A percentile compares a stretch with the other conserved stretches of the same genome.
These are phyloP conservation scores for Dryoscopus gambensis DNA, from an alignment of 2,113 vertebrate species.

Conservation along the genomic window DNA sequence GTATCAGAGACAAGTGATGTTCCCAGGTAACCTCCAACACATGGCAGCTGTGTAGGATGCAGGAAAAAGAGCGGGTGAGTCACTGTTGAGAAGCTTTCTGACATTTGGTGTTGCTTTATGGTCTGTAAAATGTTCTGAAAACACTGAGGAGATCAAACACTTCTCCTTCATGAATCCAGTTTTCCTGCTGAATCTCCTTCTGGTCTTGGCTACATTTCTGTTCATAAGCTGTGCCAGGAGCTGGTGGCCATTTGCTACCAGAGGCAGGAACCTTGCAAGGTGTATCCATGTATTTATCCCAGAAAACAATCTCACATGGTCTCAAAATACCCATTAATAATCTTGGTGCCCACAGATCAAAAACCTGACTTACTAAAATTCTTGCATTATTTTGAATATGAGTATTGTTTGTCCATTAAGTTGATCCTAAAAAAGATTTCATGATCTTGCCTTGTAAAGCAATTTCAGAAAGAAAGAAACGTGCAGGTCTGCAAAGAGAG, in stretches of 20 bases:
- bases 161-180: not conserved
- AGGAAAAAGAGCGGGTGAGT: not conserved
- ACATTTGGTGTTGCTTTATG: not conserved
- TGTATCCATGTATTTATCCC: no score
- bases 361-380: not conserved
- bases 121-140: not conserved
- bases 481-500: not conserved
- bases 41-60: not conserved
- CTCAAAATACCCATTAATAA: not conserved
- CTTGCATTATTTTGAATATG: accelerated
- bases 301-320: not conserved
- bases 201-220: not conserved
- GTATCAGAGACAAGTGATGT: not conserved
- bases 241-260: not conserved
- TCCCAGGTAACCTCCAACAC: not conserved
- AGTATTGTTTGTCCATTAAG: not conserved
- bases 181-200: not conserved
- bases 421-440: not conserved
- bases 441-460: not conserved
- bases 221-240: not conserved
- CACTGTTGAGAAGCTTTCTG: not conserved
- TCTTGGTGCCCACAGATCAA: not conserved
- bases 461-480: not conserved
- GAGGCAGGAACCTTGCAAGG: not conserved
- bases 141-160: not conserved